Conservation (phyloP, 2,113 vertebrate genomes). For the Melanerpes formicivorus region DNA sequence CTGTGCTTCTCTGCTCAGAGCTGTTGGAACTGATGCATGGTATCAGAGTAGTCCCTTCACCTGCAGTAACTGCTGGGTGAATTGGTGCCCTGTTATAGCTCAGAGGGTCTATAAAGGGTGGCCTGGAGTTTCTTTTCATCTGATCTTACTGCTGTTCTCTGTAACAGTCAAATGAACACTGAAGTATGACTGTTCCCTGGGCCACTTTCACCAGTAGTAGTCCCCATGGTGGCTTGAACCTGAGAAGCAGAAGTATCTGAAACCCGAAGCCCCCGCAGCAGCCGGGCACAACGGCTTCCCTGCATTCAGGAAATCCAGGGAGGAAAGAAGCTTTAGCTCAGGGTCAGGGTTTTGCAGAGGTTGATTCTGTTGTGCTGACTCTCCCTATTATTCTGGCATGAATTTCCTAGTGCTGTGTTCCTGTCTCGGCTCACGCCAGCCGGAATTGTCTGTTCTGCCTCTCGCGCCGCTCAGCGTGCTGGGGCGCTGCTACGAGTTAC, state of each 20-base stretch:
- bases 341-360: constrained; percentile 22
- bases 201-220: background rate
- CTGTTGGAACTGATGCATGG: background rate
- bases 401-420: constrained; percentile 35
- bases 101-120: background rate
- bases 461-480: background rate
- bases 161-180: background rate
- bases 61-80: background rate
- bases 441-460: background rate
- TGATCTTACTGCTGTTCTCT: background rate
- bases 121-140: background rate
- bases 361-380: constrained; percentile 21
- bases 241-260: background rate
- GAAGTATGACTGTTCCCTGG: background rate
- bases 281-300: background rate
- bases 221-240: background rate
- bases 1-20: background rate
- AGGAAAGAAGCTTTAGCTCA: constrained; percentile 46
- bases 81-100: background rate
- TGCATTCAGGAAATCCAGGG: background rate
- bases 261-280: background rate
- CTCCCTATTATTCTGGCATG: constrained; percentile 4
- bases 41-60: background rate
- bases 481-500: background rate
- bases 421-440: background rate